These are phyloP conservation scores for Tachyglossus aculeatus DNA, from an alignment of 2,797 vertebrate genomes.

Conservation along the genomic window DNA sequence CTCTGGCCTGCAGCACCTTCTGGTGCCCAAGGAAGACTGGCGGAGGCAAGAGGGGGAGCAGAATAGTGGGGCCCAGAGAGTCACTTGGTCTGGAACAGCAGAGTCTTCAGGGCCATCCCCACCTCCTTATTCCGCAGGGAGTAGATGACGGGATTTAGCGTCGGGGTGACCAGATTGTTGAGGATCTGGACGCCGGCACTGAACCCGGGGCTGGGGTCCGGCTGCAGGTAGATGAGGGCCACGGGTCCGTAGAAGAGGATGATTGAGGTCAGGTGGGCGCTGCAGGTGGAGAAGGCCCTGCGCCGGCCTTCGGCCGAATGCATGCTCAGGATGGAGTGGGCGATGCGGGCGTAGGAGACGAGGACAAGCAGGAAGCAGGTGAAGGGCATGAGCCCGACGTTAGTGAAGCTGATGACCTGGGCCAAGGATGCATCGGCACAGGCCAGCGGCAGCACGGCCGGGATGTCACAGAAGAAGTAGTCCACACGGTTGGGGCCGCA, in stretches of 20 bases:
- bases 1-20: too few relatives aligned
- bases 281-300: constrained; percentile 57
- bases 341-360: constrained; percentile 51
- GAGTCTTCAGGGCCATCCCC: constrained; percentile 43
- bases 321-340: constrained; percentile 49
- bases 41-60: too few relatives aligned
- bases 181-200: constrained; percentile 47
- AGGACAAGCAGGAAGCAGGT: constrained; percentile 59
- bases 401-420: constrained; percentile 46
- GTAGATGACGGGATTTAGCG: constrained; percentile 62
- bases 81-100: neutral
- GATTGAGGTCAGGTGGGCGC: constrained; percentile 55
- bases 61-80: too few relatives aligned
- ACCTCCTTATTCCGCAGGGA: constrained; percentile 59
- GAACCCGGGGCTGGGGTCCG: constrained; percentile 31
- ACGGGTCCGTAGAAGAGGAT: constrained; percentile 50
- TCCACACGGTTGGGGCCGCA: constrained; percentile 61
- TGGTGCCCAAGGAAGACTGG: too few relatives aligned
- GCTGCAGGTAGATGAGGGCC: constrained; percentile 52
- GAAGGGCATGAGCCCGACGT: constrained; percentile 51
- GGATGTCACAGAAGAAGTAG: constrained; percentile 68
- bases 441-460: constrained; percentile 61
- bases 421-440: constrained; percentile 52
- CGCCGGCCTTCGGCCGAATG: constrained; percentile 23
- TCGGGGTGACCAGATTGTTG: constrained; percentile 48